Percentiles rank a stretch among this genome's conserved stretches.
Evolutionary conservation across 23 tunicate genomes (phyloP).

Genomic region (Trididemnum miniatum): DNA sequence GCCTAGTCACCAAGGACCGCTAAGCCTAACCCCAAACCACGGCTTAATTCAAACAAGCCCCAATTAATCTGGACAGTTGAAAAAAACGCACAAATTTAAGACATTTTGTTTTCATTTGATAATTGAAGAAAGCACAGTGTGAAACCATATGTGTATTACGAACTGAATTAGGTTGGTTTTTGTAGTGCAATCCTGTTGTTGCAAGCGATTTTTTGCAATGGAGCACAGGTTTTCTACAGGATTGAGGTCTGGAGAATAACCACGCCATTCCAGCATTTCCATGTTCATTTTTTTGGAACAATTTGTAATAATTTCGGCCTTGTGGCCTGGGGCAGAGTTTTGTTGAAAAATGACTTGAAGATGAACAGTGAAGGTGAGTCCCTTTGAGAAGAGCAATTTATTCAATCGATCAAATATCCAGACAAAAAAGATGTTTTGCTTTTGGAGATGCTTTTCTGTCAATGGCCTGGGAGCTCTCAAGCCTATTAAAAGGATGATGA

Average conservation of each 20-base stretch:
- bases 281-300: slow-evolving; percentile 19
- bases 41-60: too few species aligned
- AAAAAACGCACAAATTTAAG: too few species aligned
- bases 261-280: slow-evolving; percentile 27
- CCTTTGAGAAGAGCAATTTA: slow-evolving; percentile 4
- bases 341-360: slow-evolving; percentile 14
- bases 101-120: too few species aligned
- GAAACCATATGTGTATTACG: too few species aligned
- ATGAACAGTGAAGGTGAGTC: background rate
- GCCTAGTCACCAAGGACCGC: too few species aligned
- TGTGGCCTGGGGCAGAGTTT: slow-evolving; percentile 23
- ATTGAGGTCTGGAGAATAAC: slow-evolving; percentile 23
- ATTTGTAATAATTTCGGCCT: slow-evolving; percentile 17
- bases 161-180: slow-evolving; percentile 18
- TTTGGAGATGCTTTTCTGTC: slow-evolving; percentile 33
- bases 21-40: too few species aligned
- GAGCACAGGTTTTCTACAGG: slow-evolving; percentile 22
- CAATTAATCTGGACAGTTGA: too few species aligned
- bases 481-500: slow-evolving; percentile 22
- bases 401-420: background rate
- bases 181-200: slow-evolving; percentile 25
- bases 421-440: background rate
- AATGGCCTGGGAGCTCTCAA: slow-evolving; percentile 15
- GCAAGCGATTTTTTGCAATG: slow-evolving; percentile 22
- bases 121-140: too few species aligned